Conservation (phyloP, 2,113 vertebrate genomes). For the Telmatochromis sp. region DNA sequence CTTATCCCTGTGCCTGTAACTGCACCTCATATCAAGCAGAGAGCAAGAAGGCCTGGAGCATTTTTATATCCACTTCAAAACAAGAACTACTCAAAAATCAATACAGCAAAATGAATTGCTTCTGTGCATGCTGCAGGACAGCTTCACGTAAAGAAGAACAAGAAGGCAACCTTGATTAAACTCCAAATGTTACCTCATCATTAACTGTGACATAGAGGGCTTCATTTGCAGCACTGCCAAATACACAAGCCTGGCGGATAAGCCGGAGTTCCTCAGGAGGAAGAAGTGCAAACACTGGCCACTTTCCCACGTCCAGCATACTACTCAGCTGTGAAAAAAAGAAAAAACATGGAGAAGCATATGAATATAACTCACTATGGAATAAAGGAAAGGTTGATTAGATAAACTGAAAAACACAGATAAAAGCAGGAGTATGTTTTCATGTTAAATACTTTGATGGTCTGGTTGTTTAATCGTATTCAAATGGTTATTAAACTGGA, state of each 20-base stretch:
- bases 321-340: conserved; percentile 59
- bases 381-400: background rate
- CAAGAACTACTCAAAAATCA: background rate
- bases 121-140: background rate
- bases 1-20: conserved; percentile 45
- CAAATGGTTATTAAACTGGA: background rate
- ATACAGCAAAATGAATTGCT: background rate
- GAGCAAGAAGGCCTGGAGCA: background rate
- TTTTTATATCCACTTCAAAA: background rate
- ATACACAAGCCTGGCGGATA: conserved; percentile 92
- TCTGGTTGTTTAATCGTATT: background rate
- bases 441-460: background rate
- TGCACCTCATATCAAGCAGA: background rate
- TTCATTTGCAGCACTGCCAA: conserved; percentile 91
- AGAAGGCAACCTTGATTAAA: background rate
- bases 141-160: background rate
- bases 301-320: conserved; percentile 98
- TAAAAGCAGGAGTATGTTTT: background rate
- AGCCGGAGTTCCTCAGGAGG: conserved; percentile 87
- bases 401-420: background rate
- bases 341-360: background rate
- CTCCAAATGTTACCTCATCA: conserved; percentile 79
- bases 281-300: conserved; percentile 95
- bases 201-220: conserved; percentile 90
- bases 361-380: background rate